Evolutionary conservation across 2,113 vertebrate species (phyloP).

Genomic region (Syngnathoides biaculeatus): DNA sequence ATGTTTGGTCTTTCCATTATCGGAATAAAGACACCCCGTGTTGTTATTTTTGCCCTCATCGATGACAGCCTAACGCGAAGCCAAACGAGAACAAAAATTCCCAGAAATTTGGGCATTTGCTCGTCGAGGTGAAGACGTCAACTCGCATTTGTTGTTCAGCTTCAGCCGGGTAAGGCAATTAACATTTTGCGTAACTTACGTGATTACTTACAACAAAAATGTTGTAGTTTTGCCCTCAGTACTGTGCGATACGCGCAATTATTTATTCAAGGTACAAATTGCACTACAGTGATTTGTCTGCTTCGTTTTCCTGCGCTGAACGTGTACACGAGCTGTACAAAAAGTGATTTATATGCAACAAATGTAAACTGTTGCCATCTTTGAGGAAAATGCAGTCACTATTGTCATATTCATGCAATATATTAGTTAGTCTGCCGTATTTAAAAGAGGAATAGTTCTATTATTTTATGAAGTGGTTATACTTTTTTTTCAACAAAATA

Average conservation of each 20-base stretch:
- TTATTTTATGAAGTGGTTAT: not conserved
- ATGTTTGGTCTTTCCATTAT: slow-evolving; percentile 2
- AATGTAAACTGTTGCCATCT: not conserved
- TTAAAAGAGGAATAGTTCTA: no score
- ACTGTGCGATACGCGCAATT: not conserved
- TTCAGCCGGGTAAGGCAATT: slow-evolving; percentile 52
- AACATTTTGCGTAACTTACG: not conserved
- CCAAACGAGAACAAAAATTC: not conserved
- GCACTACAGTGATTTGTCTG: not conserved
- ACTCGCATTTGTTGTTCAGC: slow-evolving; percentile 7
- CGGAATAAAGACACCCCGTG: not conserved
- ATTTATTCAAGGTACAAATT: not conserved
- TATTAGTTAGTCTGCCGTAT: no score
- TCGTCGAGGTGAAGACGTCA: slow-evolving; percentile 11
- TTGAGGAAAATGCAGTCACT: no score
- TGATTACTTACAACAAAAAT: not conserved
- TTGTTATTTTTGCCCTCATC: not conserved
- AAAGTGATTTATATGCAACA: not conserved
- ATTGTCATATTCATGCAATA: no score
- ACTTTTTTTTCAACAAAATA: not conserved
- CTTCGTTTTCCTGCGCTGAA: not conserved
- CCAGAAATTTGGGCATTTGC: slow-evolving; percentile 1
- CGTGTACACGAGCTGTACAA: not conserved
- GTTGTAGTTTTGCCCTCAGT: not conserved
- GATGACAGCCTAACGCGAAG: slow-evolving; percentile 8